These are phyloP conservation scores for Danio kyathit DNA, from an alignment of 2,797 vertebrate species.

Conservation along the genomic window DNA sequence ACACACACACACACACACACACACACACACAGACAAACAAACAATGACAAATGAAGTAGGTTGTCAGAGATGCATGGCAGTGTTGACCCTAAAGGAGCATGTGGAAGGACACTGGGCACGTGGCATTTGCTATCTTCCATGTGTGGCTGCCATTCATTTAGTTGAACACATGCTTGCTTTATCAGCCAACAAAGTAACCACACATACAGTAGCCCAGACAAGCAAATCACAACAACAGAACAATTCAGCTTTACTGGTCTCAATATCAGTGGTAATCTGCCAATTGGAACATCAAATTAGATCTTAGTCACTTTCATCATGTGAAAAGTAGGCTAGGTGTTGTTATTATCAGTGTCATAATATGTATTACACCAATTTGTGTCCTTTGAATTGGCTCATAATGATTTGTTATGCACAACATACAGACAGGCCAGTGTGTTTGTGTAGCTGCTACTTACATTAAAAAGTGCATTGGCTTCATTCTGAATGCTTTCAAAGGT, in stretches of 20 bases:
- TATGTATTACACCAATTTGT: not conserved
- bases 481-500: constrained; percentile 97
- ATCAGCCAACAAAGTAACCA: not conserved
- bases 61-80: constrained; percentile 59
- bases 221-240: constrained; percentile 8
- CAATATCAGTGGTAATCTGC: not conserved
- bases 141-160: constrained; percentile 54
- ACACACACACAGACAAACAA: constrained; percentile 36
- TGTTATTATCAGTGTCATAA: not conserved
- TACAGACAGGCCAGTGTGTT: not conserved
- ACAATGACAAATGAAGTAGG: constrained; percentile 72
- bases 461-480: constrained; percentile 85
- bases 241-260: not conserved
- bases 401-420: not conserved
- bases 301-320: not conserved
- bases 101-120: constrained; percentile 61
- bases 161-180: constrained; percentile 1
- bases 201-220: not conserved
- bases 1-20: constrained; percentile 32
- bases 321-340: not conserved
- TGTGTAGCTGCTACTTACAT: constrained; percentile 77
- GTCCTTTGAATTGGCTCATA: not conserved
- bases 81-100: constrained; percentile 32
- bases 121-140: constrained; percentile 65
- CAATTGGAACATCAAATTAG: not conserved